Percentiles rank a stretch among this genome's conserved stretches.
These are phyloP conservation scores for Dryas iulia DNA, from an alignment of 1,140 invertebrate species.

Conservation along the genomic window DNA sequence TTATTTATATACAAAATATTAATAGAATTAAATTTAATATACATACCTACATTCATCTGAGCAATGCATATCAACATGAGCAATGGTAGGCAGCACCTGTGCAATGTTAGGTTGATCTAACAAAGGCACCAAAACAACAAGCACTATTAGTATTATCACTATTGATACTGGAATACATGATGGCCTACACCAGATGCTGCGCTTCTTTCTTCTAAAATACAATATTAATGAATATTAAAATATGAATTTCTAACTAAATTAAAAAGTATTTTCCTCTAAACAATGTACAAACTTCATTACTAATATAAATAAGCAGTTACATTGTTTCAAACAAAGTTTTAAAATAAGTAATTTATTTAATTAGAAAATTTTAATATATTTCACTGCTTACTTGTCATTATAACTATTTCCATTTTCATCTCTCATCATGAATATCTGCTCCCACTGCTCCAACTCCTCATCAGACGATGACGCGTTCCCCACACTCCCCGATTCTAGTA, in stretches of 20 bases:
- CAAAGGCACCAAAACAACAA: conserved; percentile 88
- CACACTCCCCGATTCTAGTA: conserved; percentile 79
- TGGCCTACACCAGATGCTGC: conserved; percentile 84
- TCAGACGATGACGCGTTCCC: conserved; percentile 79
- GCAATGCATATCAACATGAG: conserved; percentile 64
- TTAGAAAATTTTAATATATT: background rate
- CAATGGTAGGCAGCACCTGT: conserved; percentile 40
- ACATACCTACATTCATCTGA: conserved; percentile 81
- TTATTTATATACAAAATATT: too few species aligned
- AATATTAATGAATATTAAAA: background rate
- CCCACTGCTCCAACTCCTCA: conserved; percentile 81
- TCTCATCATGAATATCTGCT: conserved; percentile 81
- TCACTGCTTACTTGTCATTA: conserved; percentile 2
- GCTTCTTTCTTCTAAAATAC: conserved; percentile 68
- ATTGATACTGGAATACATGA: conserved; percentile 90
- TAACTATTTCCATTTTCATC: conserved; percentile 78
- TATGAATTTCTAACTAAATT: background rate
- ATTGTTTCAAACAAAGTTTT: too few species aligned
- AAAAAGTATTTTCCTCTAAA: too few species aligned
- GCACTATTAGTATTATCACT: conserved; percentile 87
- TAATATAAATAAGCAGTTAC: too few species aligned
- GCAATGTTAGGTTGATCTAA: conserved; percentile 81
- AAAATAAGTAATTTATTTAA: background rate
- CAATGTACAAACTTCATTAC: too few species aligned
- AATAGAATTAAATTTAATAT: background rate